Base-by-base conservation (phyloP, 1,140 invertebrate genomes). In the Aphaenogaster rudis region DNA sequence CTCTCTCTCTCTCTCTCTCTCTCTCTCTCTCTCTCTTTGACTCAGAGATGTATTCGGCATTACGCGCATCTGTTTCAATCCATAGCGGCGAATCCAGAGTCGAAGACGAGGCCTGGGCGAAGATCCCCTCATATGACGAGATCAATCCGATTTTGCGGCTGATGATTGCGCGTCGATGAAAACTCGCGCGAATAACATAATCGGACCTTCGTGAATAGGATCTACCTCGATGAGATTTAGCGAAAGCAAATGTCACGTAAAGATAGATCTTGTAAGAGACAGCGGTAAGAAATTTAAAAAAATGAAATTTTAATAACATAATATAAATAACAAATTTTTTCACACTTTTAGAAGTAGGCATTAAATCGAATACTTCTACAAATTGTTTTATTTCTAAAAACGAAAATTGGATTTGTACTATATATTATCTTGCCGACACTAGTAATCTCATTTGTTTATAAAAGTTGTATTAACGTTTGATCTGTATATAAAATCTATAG, bases 111-210 rank as follows among this genome's bases (percentile, higher is more conserved):
- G 33, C 50, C 28, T 72, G 17, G 28, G 50, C 66, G 36, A 71
- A 17, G 45, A 67, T 74, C 71, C 9, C 79, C 39, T 52, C 52
- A 5, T 45, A 36, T 28, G 80, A 82, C 45, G n/a, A 80, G 63
- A 80, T n/a, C 52, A 61, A 84, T 84, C 42, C 54, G 69, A 74
- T 84, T 74, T 84, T 33, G 54, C 67, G 42, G 80, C 39, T 82
- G 67, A 82, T 72, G 63, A 80, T 45, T 66, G 45, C 45, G 45
- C 45, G 33, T 6, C 28, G 67, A 82, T 59, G 39, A 74, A 80
- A 59, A 59, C 36, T 57, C 48, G 39, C 52, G 6, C 48, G 39
- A 50, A 21, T 21, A 21, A 42, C 45, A 33, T 80, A 67, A 80
- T 79, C 45, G 45, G 39, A 8, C 11, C 2, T n/a, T 28, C 33